Conservation (phyloP, 2,113 vertebrate species). For the Sprattus sprattus region DNA sequence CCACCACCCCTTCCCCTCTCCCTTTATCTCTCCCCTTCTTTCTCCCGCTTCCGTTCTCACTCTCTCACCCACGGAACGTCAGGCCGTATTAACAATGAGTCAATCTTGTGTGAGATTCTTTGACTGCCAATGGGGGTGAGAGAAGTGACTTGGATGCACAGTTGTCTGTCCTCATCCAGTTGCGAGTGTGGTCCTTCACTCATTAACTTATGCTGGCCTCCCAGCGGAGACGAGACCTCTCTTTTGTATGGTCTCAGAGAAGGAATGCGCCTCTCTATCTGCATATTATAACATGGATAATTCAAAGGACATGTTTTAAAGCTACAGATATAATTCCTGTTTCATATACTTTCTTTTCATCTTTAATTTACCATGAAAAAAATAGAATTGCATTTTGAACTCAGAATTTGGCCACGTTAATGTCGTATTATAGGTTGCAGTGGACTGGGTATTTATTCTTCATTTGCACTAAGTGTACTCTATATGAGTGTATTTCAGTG, state of each 20-base stretch:
- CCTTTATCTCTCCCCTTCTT: constrained; percentile 61
- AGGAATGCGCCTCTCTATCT: background rate
- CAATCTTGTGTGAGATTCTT: constrained; percentile 77
- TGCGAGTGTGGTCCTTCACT: constrained; percentile 68
- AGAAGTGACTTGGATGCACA: constrained; percentile 67
- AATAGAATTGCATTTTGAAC: background rate
- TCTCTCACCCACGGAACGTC: constrained; percentile 72
- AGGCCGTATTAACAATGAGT: constrained; percentile 80
- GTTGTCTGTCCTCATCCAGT: constrained; percentile 69
- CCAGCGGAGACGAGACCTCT: constrained; percentile 52
- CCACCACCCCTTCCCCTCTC: constrained; percentile 57
- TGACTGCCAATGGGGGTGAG: constrained; percentile 77
- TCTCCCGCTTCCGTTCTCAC: constrained; percentile 64
- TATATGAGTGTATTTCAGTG: background rate
- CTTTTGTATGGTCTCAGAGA: background rate
- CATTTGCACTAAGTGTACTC: background rate
- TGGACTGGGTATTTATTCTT: background rate
- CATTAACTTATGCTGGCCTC: constrained; percentile 75
- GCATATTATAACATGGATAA: background rate
- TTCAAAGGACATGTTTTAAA: background rate
- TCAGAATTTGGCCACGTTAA: background rate
- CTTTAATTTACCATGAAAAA: background rate
- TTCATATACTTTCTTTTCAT: background rate
- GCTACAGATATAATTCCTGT: too few species aligned
- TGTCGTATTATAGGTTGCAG: background rate